These are phyloP conservation scores for Nanger granti DNA, from an alignment of 2,113 vertebrate genomes.

Conservation along the genomic window DNA sequence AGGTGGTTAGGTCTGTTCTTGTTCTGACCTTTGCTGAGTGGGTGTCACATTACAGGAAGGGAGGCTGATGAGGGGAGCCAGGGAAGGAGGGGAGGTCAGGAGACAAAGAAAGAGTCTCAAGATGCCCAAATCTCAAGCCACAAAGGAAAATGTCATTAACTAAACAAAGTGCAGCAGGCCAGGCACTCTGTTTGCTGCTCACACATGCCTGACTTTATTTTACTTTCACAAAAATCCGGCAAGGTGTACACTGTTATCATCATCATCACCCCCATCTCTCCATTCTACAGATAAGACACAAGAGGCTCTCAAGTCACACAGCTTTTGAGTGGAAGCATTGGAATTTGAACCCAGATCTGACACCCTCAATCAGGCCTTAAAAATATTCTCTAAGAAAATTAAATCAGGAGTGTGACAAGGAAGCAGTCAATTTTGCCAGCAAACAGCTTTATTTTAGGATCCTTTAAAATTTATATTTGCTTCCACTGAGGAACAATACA, in stretches of 20 bases:
- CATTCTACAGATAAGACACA: not conserved
- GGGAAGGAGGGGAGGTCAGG: not conserved
- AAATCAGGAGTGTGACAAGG: not conserved
- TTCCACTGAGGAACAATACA: not conserved
- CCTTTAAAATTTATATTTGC: not conserved
- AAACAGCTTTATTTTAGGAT: not conserved
- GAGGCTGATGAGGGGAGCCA: not conserved
- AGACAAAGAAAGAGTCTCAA: not conserved
- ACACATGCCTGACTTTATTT: not conserved
- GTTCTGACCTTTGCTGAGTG: not conserved
- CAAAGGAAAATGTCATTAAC: not conserved
- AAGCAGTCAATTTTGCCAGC: not conserved
- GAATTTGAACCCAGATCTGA: not conserved
- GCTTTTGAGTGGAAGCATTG: not conserved
- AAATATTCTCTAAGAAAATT: not conserved
- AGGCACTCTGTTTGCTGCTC: not conserved
- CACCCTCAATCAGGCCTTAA: not conserved
- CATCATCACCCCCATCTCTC: too few relatives aligned
- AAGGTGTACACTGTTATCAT: not conserved
- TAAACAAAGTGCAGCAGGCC: not conserved
- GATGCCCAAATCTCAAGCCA: not conserved
- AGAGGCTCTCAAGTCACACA: not conserved
- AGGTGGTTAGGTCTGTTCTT: not conserved
- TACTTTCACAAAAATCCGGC: not conserved
- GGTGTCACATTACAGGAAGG: not conserved